phyloP scores from a whole-genome alignment of 2,113 vertebrate species.

The Nibea albiflora region DNA sequence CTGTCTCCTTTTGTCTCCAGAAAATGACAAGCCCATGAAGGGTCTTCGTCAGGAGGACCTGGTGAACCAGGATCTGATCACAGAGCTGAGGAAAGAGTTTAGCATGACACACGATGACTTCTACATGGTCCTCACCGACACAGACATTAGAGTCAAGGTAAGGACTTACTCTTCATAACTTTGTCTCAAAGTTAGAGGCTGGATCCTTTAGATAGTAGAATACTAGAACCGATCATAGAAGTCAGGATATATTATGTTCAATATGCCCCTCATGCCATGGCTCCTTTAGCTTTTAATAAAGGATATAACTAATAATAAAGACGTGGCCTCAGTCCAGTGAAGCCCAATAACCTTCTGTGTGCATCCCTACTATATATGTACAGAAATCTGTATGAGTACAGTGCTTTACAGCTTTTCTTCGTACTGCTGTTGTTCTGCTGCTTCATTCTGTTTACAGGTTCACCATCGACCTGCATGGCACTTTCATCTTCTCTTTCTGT shows the following conservation, averaged over 20 bases:
- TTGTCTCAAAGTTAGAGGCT: background rate
- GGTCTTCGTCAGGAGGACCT: slow-evolving; percentile 93
- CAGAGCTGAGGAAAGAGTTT: slow-evolving; percentile 93
- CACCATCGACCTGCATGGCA: slow-evolving; percentile 13
- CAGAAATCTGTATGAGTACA: too few species aligned
- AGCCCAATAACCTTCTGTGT: background rate
- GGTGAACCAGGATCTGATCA: slow-evolving; percentile 93
- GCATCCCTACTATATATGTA: too few species aligned
- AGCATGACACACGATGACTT: slow-evolving; percentile 96
- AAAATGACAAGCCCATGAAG: slow-evolving; percentile 96
- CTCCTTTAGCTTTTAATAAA: background rate
- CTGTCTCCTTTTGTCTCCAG: slow-evolving; percentile 75
- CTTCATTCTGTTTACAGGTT: slow-evolving; percentile 3
- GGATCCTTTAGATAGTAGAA: background rate
- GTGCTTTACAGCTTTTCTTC: background rate
- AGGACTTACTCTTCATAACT: background rate
- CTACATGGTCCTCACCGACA: slow-evolving; percentile 96
- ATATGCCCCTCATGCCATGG: background rate
- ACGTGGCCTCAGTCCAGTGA: background rate
- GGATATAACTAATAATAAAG: background rate
- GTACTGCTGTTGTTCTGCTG: background rate
- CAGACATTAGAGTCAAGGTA: slow-evolving; percentile 96
- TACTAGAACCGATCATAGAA: too few species aligned
- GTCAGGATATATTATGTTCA: background rate
- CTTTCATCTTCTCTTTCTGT: slow-evolving; percentile 23